These are phyloP conservation scores for Heliopora coerulea DNA, from an alignment of 92 coral and sea anemone species.

Conservation along the genomic window DNA sequence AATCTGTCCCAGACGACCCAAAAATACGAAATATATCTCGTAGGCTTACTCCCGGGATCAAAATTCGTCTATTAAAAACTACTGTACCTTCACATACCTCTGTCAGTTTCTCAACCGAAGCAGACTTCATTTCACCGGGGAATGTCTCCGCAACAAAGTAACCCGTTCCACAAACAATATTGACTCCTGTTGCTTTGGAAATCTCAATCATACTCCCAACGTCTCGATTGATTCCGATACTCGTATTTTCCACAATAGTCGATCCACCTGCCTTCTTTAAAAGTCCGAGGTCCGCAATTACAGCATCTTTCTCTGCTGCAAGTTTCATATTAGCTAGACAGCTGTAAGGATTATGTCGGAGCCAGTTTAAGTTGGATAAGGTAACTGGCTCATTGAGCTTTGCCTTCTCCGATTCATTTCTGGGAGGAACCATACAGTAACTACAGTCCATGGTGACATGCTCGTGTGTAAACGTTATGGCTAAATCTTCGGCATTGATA, in stretches of 20 bases:
- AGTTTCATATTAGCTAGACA: conserved; percentile 63
- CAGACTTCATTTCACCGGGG: conserved; percentile 62
- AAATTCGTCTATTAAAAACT: no score
- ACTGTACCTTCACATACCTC: conserved; percentile 54
- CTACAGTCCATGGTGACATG: conserved; percentile 78
- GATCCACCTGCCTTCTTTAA: conserved; percentile 92
- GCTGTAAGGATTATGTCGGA: conserved; percentile 83
- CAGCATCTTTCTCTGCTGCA: conserved; percentile 85
- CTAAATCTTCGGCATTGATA: conserved; percentile 65
- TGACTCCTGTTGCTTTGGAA: conserved; percentile 69
- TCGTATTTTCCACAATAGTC: conserved; percentile 79
- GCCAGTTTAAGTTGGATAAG: conserved; percentile 72
- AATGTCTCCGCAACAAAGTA: conserved; percentile 71
- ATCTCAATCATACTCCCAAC: conserved; percentile 66
- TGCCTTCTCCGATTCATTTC: conserved; percentile 58
- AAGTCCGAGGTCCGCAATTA: conserved; percentile 64
- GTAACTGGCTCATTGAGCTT: conserved; percentile 57
- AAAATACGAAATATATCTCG: no score
- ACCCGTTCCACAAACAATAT: conserved; percentile 83
- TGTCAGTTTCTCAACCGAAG: conserved; percentile 74
- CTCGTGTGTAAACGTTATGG: conserved; percentile 88
- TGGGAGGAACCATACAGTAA: conserved; percentile 58
- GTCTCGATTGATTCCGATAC: conserved; percentile 70
- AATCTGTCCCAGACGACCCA: no score
- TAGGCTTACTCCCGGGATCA: no score